phyloP scores from a whole-genome alignment of 2,888 invertebrate species.

The Ceriagrion tenellum region DNA sequence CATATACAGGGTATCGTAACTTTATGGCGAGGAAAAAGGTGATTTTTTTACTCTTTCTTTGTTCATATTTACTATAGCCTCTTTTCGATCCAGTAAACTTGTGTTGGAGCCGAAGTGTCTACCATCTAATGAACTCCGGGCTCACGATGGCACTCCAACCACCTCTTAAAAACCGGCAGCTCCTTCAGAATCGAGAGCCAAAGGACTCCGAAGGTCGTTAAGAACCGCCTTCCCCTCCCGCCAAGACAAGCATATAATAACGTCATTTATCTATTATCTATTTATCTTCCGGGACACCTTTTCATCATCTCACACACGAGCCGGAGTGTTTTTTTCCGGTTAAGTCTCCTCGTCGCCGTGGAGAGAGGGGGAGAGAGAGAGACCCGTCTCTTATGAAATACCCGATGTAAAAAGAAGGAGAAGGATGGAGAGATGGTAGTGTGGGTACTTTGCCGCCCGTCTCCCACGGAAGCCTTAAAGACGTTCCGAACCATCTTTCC shows the following conservation, averaged over 20 bases:
- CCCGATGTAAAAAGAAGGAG: background rate
- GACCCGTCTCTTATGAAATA: background rate
- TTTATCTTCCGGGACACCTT: conserved; percentile 25
- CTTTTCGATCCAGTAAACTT: background rate
- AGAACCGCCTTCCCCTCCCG: background rate
- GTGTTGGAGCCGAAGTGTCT: background rate
- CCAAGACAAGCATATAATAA: conserved; percentile 13
- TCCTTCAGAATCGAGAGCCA: background rate
- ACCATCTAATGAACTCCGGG: background rate
- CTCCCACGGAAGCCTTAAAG: background rate
- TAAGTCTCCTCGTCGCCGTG: background rate
- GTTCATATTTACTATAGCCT: background rate
- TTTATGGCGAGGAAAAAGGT: too few species aligned
- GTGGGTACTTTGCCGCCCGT: background rate
- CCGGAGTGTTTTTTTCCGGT: background rate
- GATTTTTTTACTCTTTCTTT: too few species aligned
- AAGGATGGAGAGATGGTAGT: background rate
- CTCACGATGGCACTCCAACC: background rate
- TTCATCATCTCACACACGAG: background rate
- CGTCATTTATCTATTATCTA: conserved; percentile 45
- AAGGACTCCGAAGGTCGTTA: background rate
- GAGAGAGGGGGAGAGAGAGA: background rate
- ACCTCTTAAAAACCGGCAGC: background rate
- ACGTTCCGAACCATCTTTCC: background rate
- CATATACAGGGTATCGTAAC: too few species aligned